Evolutionary conservation across 92 coral and sea anemone species (phyloP), one percentile per base, ranked within the genome.

Genomic region (Pocillopora meandrina): DNA sequence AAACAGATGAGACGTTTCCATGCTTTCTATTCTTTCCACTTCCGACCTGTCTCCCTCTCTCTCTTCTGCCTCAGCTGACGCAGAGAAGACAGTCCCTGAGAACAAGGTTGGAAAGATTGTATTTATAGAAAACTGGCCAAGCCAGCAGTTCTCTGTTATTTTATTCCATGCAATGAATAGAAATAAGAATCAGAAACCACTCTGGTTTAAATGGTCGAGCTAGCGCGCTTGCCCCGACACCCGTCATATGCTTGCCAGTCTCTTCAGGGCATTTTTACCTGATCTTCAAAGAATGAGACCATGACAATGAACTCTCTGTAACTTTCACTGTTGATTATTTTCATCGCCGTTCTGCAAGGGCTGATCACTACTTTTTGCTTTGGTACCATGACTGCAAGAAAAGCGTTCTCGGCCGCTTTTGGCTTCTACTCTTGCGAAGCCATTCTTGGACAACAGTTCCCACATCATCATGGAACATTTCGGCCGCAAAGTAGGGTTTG

Each of bases 401-500:
- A 47, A 72, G 20, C 26, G 26, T 26, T 26, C 26, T 26, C 26
- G 26, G 26, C 26, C 26, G 26, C 26, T 26, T 26, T 26, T 26
- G 26, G 26, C 26, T 26, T 26, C 26, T 26, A 26, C 26, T 26
- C 26, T 26, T 26, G 26, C 26, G 26, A 26, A 26, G 26, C 26
- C 26, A 26, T 26, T 26, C 26, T 26, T 26, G 26, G 26, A 26
- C 26, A 26, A 26, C 26, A 26, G 26, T 26, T 26, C 26, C 26
- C 26, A 26, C 26, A 26, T 26, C 26, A 26, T 26, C 26, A 26
- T 26, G 26, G 26, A 26, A 26, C 26, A 26, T 26, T 26, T 26
- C 26, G 26, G 26, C 72, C 65, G 82, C 6, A 12, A 64, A 19
- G 7, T 59, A 4, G 74, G 31, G 42, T 72, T 72, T 59, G 89